These are phyloP conservation scores for Eciton burchellii DNA, from an alignment of 1,140 invertebrate species.

Conservation along the genomic window DNA sequence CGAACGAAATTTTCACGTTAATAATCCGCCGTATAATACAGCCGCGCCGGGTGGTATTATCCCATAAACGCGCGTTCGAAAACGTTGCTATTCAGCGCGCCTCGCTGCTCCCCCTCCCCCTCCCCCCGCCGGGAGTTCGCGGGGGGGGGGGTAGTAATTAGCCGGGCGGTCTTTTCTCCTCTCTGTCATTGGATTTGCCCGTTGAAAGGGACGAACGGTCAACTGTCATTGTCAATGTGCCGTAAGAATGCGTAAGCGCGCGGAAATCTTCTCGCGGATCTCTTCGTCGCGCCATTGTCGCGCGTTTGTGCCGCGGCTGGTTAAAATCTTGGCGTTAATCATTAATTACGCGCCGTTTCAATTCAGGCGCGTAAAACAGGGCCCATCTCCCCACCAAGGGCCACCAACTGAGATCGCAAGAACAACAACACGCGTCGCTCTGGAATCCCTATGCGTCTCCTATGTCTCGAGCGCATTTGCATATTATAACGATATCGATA, in stretches of 20 bases:
- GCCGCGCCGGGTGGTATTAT: conserved; percentile 60
- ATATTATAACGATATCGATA: conserved; percentile 77
- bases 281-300: background rate
- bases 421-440: conserved; percentile 56
- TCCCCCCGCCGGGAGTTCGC: conserved; percentile 12
- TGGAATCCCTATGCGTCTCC: conserved; percentile 20
- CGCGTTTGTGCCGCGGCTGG: background rate
- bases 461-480: conserved; percentile 62
- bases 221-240: conserved; percentile 55
- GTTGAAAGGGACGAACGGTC: conserved; percentile 30
- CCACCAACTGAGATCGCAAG: conserved; percentile 40
- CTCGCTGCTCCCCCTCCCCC: conserved; percentile 16
- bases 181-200: conserved; percentile 43
- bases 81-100: conserved; percentile 56
- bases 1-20: conserved; percentile 68
- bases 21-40: conserved; percentile 66
- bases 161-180: conserved; percentile 54
- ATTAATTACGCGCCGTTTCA: conserved; percentile 59
- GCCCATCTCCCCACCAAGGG: conserved; percentile 59
- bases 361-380: too few species aligned
- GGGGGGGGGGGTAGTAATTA: conserved; percentile 58
- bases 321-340: conserved; percentile 25
- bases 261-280: background rate
- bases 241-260: conserved; percentile 20
- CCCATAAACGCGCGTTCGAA: conserved; percentile 68